phyloP scores from a whole-genome alignment of 2,888 invertebrate species.

The Fragum whitleyi region DNA sequence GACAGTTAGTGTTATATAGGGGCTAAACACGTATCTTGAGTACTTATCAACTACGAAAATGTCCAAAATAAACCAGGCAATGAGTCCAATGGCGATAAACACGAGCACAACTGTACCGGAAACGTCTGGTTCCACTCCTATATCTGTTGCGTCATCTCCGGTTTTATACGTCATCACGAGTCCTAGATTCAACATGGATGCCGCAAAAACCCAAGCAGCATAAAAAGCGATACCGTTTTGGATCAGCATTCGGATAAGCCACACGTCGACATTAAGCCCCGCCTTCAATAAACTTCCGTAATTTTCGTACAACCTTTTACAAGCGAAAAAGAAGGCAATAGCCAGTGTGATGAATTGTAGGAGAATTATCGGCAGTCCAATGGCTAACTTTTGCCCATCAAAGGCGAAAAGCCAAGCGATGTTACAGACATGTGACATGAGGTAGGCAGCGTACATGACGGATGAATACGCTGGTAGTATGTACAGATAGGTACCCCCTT shows the following conservation, averaged over 20 bases:
- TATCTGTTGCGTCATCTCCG: constrained; percentile 53
- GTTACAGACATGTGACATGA: constrained; percentile 75
- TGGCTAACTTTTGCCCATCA: constrained; percentile 73
- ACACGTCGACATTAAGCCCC: constrained; percentile 72
- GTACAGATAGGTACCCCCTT: constrained; percentile 72
- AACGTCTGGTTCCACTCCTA: constrained; percentile 50
- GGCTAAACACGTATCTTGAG: constrained; percentile 76
- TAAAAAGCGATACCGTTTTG: constrained; percentile 82
- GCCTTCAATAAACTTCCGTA: constrained; percentile 62
- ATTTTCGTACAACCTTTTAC: constrained; percentile 71
- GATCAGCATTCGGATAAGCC: constrained; percentile 79
- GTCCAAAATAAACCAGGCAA: constrained; percentile 78
- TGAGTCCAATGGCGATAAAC: constrained; percentile 71
- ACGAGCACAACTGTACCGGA: constrained; percentile 75
- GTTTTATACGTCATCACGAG: constrained; percentile 74
- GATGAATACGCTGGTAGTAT: constrained; percentile 71
- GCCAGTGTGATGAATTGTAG: constrained; percentile 71
- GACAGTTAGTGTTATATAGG: constrained; percentile 75
- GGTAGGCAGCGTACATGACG: constrained; percentile 71
- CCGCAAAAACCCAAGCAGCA: constrained; percentile 80
- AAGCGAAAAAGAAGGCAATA: constrained; percentile 72
- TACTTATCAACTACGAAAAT: constrained; percentile 76
- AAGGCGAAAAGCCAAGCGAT: constrained; percentile 80
- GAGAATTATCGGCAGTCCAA: constrained; percentile 67
- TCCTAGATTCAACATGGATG: constrained; percentile 78